Base-by-base conservation (phyloP, 2,113 vertebrate genomes). In the Verasper variegatus region DNA sequence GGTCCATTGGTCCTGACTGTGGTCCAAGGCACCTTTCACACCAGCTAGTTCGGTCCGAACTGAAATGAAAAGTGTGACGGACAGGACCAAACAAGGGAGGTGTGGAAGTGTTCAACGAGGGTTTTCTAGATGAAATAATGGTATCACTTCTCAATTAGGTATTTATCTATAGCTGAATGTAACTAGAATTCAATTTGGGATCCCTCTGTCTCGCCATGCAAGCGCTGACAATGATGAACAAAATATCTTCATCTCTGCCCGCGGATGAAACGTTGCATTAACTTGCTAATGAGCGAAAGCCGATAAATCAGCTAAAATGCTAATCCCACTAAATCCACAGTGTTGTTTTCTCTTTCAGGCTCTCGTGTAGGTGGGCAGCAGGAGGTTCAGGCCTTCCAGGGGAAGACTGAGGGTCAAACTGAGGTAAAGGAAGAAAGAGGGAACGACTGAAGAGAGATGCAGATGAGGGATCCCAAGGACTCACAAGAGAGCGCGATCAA, bases 301-400 rank as follows among this genome's bases (percentile, higher is more conserved):
- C 74, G 81, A 85, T 86, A 85, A 77, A 83, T 64, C 69, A 64
- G 72, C 52, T 49, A 56, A 76, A 85, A 78, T 76, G 74, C 58
- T 80, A 83, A 92, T 89, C 87, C 84, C 1, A 15, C 40, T 74
- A 76, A 88, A 88, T 86, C 82, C 82, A 70, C 67, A 40, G 68
- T n/a, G 31, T 40, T 73, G 67, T 79, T 65, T 70, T 66, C 45
- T 37, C 66, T 61, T 57, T 42, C 55, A 58, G 81, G 42, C 40
- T 68, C 14, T 57, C n/a, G 1, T 68, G 23, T 76, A 65, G 83
- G 64, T 45, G 68, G 56, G 71, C 26, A 73, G 62, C 47, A 49
- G 68, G 42, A 68, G 52, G 51, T 67, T 64, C 58, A 10, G 63
- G 69, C 56, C 55, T 79, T 86, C 65, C 59, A 61, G 73, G 61